Evolutionary conservation across 2,797 vertebrate genomes (phyloP).

Genomic region (Pseudomugil gertrudae): DNA sequence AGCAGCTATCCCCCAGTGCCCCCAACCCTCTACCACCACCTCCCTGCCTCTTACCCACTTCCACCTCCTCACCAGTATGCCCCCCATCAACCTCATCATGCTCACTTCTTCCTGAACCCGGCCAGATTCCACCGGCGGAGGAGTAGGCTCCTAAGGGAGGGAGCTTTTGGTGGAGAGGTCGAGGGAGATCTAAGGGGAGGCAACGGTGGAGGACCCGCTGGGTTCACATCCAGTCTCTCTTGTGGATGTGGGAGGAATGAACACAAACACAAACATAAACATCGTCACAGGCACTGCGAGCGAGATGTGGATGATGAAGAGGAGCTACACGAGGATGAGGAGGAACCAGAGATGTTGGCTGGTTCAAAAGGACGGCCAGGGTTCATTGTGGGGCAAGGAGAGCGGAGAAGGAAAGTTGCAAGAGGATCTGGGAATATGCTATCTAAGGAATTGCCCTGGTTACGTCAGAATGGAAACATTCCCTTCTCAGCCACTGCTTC

Average conservation of each 20-base stretch:
- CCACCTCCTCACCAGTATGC: constrained; percentile 83
- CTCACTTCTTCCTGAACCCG: constrained; percentile 93
- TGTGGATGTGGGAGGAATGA: constrained; percentile 88
- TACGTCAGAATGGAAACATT: constrained; percentile 87
- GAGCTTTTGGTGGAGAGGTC: constrained; percentile 75
- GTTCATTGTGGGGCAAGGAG: constrained; percentile 60
- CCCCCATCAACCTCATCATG: constrained; percentile 89
- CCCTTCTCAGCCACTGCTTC: constrained; percentile 68
- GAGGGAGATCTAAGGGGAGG: constrained; percentile 76
- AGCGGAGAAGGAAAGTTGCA: constrained; percentile 54
- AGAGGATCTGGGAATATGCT: constrained; percentile 68
- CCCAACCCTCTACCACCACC: constrained; percentile 88
- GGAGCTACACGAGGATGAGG: constrained; percentile 64
- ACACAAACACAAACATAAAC: constrained; percentile 90
- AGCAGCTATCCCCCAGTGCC: constrained; percentile 87
- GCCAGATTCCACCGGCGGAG: constrained; percentile 96
- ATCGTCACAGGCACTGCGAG: constrained; percentile 90
- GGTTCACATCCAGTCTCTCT: constrained; percentile 86
- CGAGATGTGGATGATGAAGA: constrained; percentile 79
- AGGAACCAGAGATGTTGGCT: constrained; percentile 52
- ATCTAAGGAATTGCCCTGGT: constrained; percentile 87
- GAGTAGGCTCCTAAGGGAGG: constrained; percentile 90
- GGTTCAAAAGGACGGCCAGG: constrained; percentile 61
- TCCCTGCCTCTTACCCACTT: constrained; percentile 86
- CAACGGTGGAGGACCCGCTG: constrained; percentile 81